These are phyloP conservation scores for Steinernema carpocapsae DNA, from an alignment of 2,888 invertebrate genomes.

Conservation along the genomic window DNA sequence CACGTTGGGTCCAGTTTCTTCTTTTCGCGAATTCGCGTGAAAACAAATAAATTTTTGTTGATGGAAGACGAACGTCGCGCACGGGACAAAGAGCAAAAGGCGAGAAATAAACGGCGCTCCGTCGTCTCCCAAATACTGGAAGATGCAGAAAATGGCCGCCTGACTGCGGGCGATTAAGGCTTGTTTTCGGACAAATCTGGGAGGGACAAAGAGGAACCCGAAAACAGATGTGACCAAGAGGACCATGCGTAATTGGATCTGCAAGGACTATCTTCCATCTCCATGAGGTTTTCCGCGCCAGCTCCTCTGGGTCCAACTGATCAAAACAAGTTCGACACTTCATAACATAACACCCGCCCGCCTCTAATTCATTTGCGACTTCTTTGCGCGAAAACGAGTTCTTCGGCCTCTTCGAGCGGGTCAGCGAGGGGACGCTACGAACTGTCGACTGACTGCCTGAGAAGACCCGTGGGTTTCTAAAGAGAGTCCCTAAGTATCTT, in stretches of 20 bases:
- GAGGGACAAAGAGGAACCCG: background rate
- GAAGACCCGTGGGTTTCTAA: background rate
- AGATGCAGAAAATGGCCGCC: no score
- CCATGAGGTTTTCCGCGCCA: background rate
- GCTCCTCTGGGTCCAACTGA: background rate
- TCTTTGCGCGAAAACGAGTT: constrained; percentile 28
- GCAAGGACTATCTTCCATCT: constrained; percentile 1
- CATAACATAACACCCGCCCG: background rate
- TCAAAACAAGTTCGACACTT: constrained; percentile 24
- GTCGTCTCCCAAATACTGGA: no score
- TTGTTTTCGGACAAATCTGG: background rate
- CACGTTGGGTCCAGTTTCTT: constrained; percentile 16
- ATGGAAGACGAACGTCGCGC: background rate
- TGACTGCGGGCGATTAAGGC: no score
- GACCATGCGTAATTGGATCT: background rate
- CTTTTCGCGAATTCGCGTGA: background rate
- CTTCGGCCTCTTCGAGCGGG: constrained; percentile 18
- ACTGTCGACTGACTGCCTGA: background rate
- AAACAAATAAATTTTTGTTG: constrained; percentile 7
- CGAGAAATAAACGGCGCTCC: no score
- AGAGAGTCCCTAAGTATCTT: background rate
- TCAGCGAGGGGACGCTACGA: background rate
- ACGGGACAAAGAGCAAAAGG: constrained; percentile 1
- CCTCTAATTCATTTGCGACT: constrained; percentile 10
- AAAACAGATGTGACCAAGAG: background rate